Evolutionary conservation across 2,113 vertebrate genomes (phyloP).

Genomic region (Patagioenas fasciata): DNA sequence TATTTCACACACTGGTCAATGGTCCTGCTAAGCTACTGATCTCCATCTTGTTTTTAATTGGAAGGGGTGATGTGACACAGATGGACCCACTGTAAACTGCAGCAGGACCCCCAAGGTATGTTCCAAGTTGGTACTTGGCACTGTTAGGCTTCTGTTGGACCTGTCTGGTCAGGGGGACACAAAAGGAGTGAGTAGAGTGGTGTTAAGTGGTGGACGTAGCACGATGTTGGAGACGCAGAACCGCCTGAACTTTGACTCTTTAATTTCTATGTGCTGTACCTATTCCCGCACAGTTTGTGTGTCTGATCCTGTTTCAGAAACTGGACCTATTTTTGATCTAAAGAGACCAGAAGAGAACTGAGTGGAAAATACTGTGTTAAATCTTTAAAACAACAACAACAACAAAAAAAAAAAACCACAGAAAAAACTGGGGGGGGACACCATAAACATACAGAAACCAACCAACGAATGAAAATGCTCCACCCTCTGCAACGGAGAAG

Average conservation of each 20-base stretch:
- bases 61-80: not conserved
- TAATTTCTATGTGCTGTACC: not conserved
- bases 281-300: not conserved
- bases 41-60: not conserved
- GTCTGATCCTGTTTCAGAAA: not conserved
- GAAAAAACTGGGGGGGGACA: too few relatives aligned
- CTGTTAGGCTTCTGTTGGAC: not conserved
- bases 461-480: too few relatives aligned
- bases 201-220: not conserved
- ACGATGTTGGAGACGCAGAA: not conserved
- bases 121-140: not conserved
- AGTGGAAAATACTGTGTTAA: not conserved
- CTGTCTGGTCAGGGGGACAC: not conserved
- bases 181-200: not conserved
- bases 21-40: not conserved
- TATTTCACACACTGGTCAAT: not conserved
- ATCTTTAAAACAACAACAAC: not conserved
- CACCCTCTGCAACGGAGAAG: too few relatives aligned
- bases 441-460: too few relatives aligned
- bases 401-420: too few relatives aligned
- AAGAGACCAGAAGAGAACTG: not conserved
- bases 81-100: not conserved
- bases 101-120: not conserved
- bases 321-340: not conserved
- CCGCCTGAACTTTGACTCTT: not conserved